A percentile compares a stretch with the other conserved stretches of the same genome.
phyloP scores from a whole-genome alignment of 2,797 vertebrate species.

The Phrynocephalus guinanensis region DNA sequence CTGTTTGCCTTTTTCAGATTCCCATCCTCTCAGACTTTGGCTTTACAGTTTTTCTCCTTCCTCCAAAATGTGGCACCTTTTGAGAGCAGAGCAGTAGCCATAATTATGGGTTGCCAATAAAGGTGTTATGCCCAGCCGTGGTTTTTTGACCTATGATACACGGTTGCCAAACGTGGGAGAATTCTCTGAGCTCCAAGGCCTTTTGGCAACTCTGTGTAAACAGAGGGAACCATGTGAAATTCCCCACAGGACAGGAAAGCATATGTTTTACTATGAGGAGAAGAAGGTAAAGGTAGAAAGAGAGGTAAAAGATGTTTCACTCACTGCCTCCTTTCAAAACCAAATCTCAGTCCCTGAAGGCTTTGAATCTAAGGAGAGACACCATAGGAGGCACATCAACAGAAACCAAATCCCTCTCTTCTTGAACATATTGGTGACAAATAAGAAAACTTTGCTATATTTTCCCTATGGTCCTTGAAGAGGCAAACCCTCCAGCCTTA shows the following conservation, averaged over 20 bases:
- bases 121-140: background rate
- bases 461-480: background rate
- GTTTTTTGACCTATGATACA: background rate
- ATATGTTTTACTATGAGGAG: background rate
- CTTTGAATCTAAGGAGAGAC: background rate
- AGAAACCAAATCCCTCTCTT: background rate
- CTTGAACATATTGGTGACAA: background rate
- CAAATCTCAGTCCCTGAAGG: background rate
- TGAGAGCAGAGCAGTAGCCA: background rate
- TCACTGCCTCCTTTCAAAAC: background rate
- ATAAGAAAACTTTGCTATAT: background rate
- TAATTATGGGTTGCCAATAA: background rate
- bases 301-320: background rate
- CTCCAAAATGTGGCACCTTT: background rate
- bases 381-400: background rate
- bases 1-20: too few relatives aligned
- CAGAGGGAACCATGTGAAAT: background rate
- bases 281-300: too few relatives aligned
- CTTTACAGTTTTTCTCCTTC: background rate
- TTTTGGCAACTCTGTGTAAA: background rate
- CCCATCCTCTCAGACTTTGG: background rate
- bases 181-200: background rate
- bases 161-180: background rate
- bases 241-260: background rate
- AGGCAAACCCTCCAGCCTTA: too few relatives aligned